A percentile compares a stretch with the other conserved stretches of the same genome.
These are phyloP conservation scores for Eupithecia subumbrata DNA, from an alignment of 2,888 invertebrate species.

Conservation along the genomic window DNA sequence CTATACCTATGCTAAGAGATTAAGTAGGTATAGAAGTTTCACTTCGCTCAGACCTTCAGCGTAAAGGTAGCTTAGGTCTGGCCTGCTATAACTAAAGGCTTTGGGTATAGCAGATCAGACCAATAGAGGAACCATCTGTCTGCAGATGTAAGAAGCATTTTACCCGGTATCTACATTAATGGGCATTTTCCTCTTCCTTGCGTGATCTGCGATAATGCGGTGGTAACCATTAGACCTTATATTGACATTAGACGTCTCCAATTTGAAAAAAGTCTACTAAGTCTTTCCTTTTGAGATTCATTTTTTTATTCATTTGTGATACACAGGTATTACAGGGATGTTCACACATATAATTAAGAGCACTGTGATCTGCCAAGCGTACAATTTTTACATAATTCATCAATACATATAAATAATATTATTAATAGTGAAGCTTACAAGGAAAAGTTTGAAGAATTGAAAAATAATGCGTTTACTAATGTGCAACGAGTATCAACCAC, in stretches of 20 bases:
- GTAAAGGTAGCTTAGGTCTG: not conserved
- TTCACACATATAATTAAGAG: too few species aligned
- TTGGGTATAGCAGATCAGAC: not conserved
- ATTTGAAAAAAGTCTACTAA: not conserved
- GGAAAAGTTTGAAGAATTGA: too few species aligned
- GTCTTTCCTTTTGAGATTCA: too few species aligned
- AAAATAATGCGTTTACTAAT: too few species aligned
- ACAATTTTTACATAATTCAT: too few species aligned
- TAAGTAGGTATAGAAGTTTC: not conserved
- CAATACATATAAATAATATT: too few species aligned
- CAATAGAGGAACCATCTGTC: not conserved
- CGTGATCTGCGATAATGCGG: not conserved
- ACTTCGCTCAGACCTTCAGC: not conserved
- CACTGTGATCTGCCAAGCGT: too few species aligned
- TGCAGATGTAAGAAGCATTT: not conserved
- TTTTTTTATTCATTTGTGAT: too few species aligned
- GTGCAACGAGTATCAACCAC: too few species aligned
- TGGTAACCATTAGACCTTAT: not conserved
- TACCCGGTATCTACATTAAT: not conserved
- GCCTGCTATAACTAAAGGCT: not conserved
- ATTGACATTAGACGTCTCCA: not conserved
- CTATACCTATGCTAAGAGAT: not conserved
- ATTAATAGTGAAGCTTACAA: too few species aligned
- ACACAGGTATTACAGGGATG: too few species aligned
- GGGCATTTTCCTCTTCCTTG: not conserved